Base-by-base conservation (phyloP, 1,140 invertebrate genomes). In the Centruroides vittatus region DNA sequence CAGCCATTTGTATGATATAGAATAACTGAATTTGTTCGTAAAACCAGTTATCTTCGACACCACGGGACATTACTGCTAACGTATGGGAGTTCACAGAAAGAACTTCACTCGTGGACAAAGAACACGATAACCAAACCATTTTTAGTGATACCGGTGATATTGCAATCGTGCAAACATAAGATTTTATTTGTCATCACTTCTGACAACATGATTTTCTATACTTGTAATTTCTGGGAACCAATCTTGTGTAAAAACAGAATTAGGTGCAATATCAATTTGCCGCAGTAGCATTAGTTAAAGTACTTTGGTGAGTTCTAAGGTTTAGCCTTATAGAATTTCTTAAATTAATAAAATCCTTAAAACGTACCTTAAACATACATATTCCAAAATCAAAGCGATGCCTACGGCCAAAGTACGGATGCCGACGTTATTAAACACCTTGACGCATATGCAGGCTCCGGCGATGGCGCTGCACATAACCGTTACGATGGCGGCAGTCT, bases 401-500 rank as follows among this genome's bases (percentile, higher is more conserved):
- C 88, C 88, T 61, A 86, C 86, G 50, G 84, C 84, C 34, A 88
- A 73, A 68, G 89, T 85, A 65, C 86, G 78, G 66, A 88, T 82
- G 54, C 87, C 81, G 12, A 86, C 82, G 68, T 86, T 81, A 48
- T 85, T 79, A 69, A 86, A 88, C 56, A 91, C 72, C 73, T 90
- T 86, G 65, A 88, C 85, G 7, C 85, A 74, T 55, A 86, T 81
- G 86, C 88, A 91, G n/a, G 86, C 85, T 8, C 78, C 83, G 52
- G 84, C 84, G 34, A 83, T 82, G 34, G 85, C 82, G 13, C 81
- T 79, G 69, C 83, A 85, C 81, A 89, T 87, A 61, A 79, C 76
- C 12, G 78, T 79, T 55, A 85, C 79, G 62, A 83, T 80, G 12
- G 78, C 76, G 49, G 81, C 76, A 3, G 85, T 86, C 68, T 86